A percentile compares a stretch with the other conserved stretches of the same genome.
Evolutionary conservation across 1,140 invertebrate genomes (phyloP).

Genomic region (Helicoverpa armigera): DNA sequence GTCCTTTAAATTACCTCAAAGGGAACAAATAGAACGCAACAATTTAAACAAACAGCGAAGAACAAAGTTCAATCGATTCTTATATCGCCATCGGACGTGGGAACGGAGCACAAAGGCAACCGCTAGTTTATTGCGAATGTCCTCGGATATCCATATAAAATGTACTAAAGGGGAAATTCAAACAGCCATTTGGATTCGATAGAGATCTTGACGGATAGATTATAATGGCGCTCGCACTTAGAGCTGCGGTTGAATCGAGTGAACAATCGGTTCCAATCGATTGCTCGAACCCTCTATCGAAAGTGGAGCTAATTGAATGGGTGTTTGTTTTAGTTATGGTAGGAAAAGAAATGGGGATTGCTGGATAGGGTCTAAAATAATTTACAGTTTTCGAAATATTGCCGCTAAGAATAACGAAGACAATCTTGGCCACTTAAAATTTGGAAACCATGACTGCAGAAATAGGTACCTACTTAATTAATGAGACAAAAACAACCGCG

Average conservation of each 20-base stretch:
- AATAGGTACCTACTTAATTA: no score
- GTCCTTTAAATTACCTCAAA: slow-evolving; percentile 17
- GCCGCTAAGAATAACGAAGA: no score
- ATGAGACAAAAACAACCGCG: background rate
- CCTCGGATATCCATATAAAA: slow-evolving; percentile 62
- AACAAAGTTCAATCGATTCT: slow-evolving; percentile 52
- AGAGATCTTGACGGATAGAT: slow-evolving; percentile 69
- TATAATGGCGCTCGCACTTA: slow-evolving; percentile 54
- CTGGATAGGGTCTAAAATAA: no score
- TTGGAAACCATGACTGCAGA: no score
- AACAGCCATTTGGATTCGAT: slow-evolving; percentile 63
- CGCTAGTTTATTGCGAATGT: slow-evolving; percentile 62
- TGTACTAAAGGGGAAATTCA: slow-evolving; percentile 56
- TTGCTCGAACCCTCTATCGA: background rate
- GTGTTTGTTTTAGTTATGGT: background rate
- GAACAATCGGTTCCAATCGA: slow-evolving; percentile 2
- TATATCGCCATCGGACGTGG: slow-evolving; percentile 53
- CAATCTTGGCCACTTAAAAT: no score
- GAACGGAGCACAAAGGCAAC: slow-evolving; percentile 58
- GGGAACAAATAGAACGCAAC: background rate
- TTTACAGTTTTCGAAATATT: background rate
- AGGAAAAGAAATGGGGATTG: background rate
- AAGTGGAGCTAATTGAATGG: slow-evolving; percentile 30
- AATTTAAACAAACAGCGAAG: slow-evolving; percentile 27
- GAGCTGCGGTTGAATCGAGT: slow-evolving; percentile 34